A percentile compares a stretch with the other conserved stretches of the same genome.
phyloP scores from a whole-genome alignment of 2,888 invertebrate genomes.

The Hartigia nigra region DNA sequence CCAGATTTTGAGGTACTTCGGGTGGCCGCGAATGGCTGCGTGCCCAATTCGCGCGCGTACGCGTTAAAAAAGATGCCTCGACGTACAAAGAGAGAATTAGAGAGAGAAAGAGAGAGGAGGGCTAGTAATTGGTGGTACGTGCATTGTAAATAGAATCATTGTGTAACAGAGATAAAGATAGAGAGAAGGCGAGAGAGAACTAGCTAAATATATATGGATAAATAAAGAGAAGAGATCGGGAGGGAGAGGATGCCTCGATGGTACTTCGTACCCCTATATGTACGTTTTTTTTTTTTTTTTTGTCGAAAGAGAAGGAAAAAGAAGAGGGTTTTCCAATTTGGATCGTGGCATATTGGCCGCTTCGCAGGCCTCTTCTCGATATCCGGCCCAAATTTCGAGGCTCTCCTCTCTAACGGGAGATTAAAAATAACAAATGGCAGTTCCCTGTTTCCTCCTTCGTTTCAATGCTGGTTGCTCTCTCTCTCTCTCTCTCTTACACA shows the following conservation, averaged over 20 bases:
- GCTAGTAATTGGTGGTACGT: not conserved
- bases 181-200: not conserved
- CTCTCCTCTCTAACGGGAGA: slow-evolving; percentile 45
- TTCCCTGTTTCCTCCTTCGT: not conserved
- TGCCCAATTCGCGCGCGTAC: not conserved
- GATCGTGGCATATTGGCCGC: slow-evolving; percentile 47
- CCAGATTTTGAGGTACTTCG: not conserved
- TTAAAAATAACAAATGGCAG: slow-evolving; percentile 40
- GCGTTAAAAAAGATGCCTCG: not conserved
- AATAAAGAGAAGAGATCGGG: not conserved
- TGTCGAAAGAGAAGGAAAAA: slow-evolving; percentile 5
- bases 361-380: slow-evolving; percentile 43
- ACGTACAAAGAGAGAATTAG: not conserved
- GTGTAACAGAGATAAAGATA: not conserved
- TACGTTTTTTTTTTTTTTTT: not conserved
- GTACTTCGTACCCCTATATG: not conserved
- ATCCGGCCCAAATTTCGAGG: slow-evolving; percentile 49
- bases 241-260: not conserved
- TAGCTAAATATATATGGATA: not conserved
- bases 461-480: not conserved
- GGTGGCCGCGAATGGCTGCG: not conserved
- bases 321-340: slow-evolving; percentile 29
- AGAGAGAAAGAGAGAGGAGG: no score
- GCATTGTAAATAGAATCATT: not conserved
- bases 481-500: not conserved